Base-by-base conservation (phyloP, 2,797 vertebrate species). In the Hemitrygon akajei region DNA sequence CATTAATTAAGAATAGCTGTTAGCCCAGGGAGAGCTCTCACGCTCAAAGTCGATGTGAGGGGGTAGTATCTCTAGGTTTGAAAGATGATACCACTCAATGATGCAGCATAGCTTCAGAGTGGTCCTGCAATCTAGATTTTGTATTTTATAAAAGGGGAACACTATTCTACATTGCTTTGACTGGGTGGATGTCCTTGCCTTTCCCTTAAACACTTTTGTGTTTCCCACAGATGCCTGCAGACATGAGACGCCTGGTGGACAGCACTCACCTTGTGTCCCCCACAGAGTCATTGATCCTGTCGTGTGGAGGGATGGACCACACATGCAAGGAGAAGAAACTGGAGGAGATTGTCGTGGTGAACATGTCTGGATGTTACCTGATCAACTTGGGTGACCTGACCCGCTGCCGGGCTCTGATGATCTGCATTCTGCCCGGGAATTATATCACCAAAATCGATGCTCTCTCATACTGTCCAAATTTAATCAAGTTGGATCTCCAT, bases 401-500 rank as follows among this genome's bases (percentile, higher is more conserved):
- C 5, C 77, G 71, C 60, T 97, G 95, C 93, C 91, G 94, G 86
- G 95, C 96, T 60, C 95, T 97, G 66, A 95, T 80, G 94, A 94
- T 96, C 84, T 95, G 95, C 93, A 95, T 96, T 81, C 92, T 97
- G 93, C 95, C 96, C 76, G 95, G 96, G 80, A 97, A 97, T 95
- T 96, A 96, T 9, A 25, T 97, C 87, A 95, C 94, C n/a, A 94
- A 94, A 93, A 96, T 96, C 60, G 93, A 93, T 86, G 95, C 96
- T 58, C 95, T 97, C 79, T 93, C 94, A 20, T 94, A 27, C 76
- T 97, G 96, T 94, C 94, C 93, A 60, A 94, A 95, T 94, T 95
- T 97, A 94, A 93, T 97, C 47, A 97, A 97, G 95, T 94, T 97
- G 94, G 96, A 97, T 95, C 95, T 97, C 10, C 96, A 95, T 94